Evolutionary conservation across 2,113 vertebrate species (phyloP).

Genomic region (Oryzias celebensis): DNA sequence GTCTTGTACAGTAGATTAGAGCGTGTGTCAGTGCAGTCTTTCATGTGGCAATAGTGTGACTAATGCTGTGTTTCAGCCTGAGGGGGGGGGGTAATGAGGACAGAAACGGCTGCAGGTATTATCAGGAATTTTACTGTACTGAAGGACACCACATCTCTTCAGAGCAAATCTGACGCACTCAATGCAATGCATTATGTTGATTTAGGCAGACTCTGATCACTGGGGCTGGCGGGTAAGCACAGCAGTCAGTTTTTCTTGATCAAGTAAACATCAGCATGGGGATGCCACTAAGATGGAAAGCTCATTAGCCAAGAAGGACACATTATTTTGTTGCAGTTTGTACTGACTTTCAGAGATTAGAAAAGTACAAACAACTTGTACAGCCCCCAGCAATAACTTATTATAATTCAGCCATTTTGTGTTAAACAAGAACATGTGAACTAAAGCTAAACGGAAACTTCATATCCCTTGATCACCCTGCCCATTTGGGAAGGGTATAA

Average conservation of each 20-base stretch:
- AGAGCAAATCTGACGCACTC: background rate
- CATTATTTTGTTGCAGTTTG: background rate
- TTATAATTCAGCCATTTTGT: no score
- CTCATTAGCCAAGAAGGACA: conserved; percentile 2
- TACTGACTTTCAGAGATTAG: no score
- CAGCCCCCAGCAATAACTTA: no score
- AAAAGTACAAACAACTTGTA: background rate
- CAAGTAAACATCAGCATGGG: conserved; percentile 7
- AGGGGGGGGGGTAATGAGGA: conserved; percentile 15
- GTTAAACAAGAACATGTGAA: no score
- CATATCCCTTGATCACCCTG: no score
- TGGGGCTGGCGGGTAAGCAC: conserved; percentile 9
- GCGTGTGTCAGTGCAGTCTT: conserved; percentile 23
- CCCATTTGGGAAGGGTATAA: no score
- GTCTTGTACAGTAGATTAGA: conserved; percentile 27
- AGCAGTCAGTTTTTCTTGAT: background rate
- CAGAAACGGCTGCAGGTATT: conserved; percentile 48
- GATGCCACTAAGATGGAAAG: conserved; percentile 14
- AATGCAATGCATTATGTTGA: conserved; percentile 18
- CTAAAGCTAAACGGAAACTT: no score
- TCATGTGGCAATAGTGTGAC: conserved; percentile 53
- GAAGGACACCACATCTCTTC: background rate
- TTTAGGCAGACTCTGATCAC: conserved; percentile 1
- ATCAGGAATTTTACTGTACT: conserved; percentile 23
- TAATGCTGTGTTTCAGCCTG: conserved; percentile 30